Percentiles rank a stretch among this genome's conserved stretches.
Conservation (phyloP, 2,113 vertebrate species). For the Hirundichthys speculiger region DNA sequence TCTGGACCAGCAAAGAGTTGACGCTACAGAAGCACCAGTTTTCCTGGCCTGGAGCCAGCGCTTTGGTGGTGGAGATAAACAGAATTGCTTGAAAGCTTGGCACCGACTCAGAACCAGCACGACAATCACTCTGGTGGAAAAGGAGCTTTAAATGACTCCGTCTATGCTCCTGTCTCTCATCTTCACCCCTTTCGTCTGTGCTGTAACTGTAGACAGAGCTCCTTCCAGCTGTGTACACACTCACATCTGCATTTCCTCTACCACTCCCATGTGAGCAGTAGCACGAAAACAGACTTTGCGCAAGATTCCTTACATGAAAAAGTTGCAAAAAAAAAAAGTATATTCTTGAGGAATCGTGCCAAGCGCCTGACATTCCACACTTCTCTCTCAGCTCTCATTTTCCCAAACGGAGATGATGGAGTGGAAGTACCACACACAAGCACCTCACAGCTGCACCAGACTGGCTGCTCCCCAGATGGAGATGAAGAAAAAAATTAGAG, state of each 20-base stretch:
- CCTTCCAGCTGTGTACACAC: slow-evolving; percentile 31
- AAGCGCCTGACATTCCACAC: slow-evolving; percentile 60
- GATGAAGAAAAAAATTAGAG: background rate
- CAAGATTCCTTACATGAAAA: slow-evolving; percentile 20
- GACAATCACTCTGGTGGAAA: background rate
- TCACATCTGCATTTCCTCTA: slow-evolving; percentile 46
- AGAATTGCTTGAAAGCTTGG: background rate
- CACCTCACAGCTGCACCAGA: background rate
- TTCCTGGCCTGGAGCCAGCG: no score
- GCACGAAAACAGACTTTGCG: slow-evolving; percentile 19
- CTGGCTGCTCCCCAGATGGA: slow-evolving; percentile 5
- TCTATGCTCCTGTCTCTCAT: slow-evolving; percentile 1
- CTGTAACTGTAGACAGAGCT: slow-evolving; percentile 11
- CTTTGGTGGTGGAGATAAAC: no score
- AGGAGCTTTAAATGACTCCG: slow-evolving; percentile 12
- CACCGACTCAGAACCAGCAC: background rate
- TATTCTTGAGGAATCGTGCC: slow-evolving; percentile 9
- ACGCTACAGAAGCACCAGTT: no score
- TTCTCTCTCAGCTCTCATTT: slow-evolving; percentile 40
- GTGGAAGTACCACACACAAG: background rate
- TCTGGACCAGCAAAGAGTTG: no score
- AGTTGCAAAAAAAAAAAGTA: slow-evolving; percentile 3
- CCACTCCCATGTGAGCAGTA: slow-evolving; percentile 13
- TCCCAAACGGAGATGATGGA: slow-evolving; percentile 38
- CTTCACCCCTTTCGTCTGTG: slow-evolving; percentile 4